These are phyloP conservation scores for Gymnothorax javanicus DNA, from an alignment of 2,797 vertebrate species.

Conservation along the genomic window DNA sequence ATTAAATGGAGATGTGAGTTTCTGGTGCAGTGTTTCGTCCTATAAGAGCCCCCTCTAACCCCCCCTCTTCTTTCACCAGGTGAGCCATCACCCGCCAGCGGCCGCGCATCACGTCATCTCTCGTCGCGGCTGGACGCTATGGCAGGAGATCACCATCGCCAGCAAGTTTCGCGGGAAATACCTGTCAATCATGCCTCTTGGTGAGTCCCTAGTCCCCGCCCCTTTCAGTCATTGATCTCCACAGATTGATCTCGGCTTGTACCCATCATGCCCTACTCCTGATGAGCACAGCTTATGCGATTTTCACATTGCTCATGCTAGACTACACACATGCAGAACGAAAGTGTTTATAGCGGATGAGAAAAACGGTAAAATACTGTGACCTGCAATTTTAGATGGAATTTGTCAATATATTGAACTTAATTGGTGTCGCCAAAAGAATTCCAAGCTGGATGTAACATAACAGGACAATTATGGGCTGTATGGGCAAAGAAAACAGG, in stretches of 20 bases:
- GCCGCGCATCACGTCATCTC: constrained; percentile 95
- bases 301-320: too few relatives aligned
- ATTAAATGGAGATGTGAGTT: not conserved
- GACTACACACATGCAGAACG: too few relatives aligned
- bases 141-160: constrained; percentile 98
- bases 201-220: constrained; percentile 66
- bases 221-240: not conserved
- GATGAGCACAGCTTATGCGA: too few relatives aligned
- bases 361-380: too few relatives aligned
- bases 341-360: too few relatives aligned
- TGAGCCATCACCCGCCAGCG: constrained; percentile 96
- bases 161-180: constrained; percentile 99
- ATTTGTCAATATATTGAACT: too few relatives aligned
- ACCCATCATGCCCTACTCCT: not conserved
- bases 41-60: not conserved
- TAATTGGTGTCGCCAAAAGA: too few relatives aligned
- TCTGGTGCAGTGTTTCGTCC: not conserved
- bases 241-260: not conserved
- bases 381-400: too few relatives aligned
- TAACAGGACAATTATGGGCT: too few relatives aligned
- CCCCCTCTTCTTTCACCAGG: constrained; percentile 66
- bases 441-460: too few relatives aligned
- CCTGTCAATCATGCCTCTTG: constrained; percentile 98
- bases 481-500: too few relatives aligned
- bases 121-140: constrained; percentile 89